Conservation (phyloP, 2,888 invertebrate species). For the Andrena chrysosceles region DNA sequence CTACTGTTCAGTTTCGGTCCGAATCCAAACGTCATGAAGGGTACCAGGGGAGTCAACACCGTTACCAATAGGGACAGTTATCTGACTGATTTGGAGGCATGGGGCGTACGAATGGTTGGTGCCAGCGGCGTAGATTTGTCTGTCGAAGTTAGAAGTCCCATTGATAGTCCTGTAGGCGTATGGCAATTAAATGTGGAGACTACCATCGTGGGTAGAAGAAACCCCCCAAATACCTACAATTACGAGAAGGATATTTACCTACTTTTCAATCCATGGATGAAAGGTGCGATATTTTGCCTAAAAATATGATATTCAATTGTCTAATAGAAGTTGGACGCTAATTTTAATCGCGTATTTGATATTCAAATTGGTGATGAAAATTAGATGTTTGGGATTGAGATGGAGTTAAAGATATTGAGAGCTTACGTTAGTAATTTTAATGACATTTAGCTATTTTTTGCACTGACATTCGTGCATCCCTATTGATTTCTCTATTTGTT, state of each 20-base stretch:
- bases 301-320: neutral
- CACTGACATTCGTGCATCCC: neutral
- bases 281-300: slow-evolving; percentile 86
- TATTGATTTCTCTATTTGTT: neutral
- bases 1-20: slow-evolving; percentile 89
- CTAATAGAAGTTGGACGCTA: neutral
- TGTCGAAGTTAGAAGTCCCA: slow-evolving; percentile 88
- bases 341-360: neutral
- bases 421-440: no score
- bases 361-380: no score
- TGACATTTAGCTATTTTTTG: no score
- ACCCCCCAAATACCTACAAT: slow-evolving; percentile 85
- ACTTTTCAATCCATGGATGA: slow-evolving; percentile 94
- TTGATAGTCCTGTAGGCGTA: slow-evolving; percentile 88
- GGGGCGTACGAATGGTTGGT: slow-evolving; percentile 84
- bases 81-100: slow-evolving; percentile 79
- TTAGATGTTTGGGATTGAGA: no score
- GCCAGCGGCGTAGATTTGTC: slow-evolving; percentile 76
- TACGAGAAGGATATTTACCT: slow-evolving; percentile 90
- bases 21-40: slow-evolving; percentile 86
- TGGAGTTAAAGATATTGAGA: no score
- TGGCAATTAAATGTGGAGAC: slow-evolving; percentile 90
- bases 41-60: slow-evolving; percentile 86
- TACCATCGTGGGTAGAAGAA: slow-evolving; percentile 84
- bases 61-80: slow-evolving; percentile 78